These are phyloP conservation scores for Hemiscyllium ocellatum DNA, from an alignment of 2,113 vertebrate genomes.

Conservation along the genomic window DNA sequence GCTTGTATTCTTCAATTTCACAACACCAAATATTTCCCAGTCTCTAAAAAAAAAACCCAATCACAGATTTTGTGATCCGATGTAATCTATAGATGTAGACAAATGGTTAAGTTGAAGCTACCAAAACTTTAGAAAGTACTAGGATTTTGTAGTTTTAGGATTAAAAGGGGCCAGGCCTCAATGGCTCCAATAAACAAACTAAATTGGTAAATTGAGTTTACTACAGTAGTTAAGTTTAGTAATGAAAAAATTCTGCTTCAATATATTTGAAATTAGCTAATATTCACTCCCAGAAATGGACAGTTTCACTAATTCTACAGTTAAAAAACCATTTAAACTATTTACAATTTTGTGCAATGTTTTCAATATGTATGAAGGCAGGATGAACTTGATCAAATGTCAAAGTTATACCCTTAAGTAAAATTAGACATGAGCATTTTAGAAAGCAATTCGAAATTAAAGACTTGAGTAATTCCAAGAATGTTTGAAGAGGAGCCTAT, in stretches of 20 bases:
- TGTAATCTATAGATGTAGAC: neutral
- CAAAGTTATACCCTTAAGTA: neutral
- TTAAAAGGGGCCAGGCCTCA: neutral
- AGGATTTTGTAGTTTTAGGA: neutral
- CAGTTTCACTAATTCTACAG: neutral
- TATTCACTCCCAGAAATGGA: neutral
- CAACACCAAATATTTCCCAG: neutral
- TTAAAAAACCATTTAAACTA: neutral
- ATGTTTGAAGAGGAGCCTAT: neutral
- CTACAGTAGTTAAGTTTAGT: neutral
- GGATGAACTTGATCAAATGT: neutral
- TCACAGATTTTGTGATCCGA: neutral
- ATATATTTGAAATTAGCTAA: neutral
- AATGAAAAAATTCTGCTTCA: neutral
- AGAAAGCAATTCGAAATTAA: neutral
- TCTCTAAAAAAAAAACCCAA: conserved; percentile 6
- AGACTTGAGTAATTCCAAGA: neutral
- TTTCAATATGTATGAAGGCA: neutral
- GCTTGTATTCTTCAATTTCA: neutral
- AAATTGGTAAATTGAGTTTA: neutral
- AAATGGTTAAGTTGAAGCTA: neutral
- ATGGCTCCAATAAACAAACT: neutral
- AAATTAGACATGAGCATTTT: neutral
- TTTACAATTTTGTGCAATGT: neutral
- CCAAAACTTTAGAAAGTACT: neutral